Evolutionary conservation across 1,140 invertebrate species (phyloP).

Genomic region (Apis florea): DNA sequence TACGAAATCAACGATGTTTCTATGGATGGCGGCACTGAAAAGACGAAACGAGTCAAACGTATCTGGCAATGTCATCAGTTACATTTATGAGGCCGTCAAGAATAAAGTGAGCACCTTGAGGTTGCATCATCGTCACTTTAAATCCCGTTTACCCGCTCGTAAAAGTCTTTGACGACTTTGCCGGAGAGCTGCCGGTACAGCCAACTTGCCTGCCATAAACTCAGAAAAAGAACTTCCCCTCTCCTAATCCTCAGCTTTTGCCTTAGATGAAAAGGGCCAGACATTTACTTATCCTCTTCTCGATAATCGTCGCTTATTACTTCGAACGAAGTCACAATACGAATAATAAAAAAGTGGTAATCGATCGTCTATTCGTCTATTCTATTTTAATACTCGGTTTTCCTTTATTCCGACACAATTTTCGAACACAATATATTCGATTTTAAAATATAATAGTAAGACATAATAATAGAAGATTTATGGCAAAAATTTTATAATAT

Average conservation of each 20-base stretch:
- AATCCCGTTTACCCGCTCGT: conserved; percentile 81
- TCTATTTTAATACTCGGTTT: background rate
- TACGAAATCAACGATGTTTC: conserved; percentile 53
- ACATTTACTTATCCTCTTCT: conserved; percentile 75
- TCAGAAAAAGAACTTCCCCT: conserved; percentile 70
- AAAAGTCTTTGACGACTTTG: conserved; percentile 81
- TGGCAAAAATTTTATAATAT: too few relatives aligned
- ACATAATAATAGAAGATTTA: too few relatives aligned
- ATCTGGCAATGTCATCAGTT: conserved; percentile 80
- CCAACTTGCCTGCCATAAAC: conserved; percentile 76
- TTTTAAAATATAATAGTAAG: too few relatives aligned
- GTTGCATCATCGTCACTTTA: conserved; percentile 81
- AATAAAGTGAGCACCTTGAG: conserved; percentile 80
- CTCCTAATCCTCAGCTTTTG: background rate
- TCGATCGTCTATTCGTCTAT: background rate
- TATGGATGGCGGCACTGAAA: conserved; percentile 50
- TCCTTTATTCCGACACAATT: background rate
- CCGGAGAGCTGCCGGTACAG: conserved; percentile 69
- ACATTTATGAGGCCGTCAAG: conserved; percentile 80
- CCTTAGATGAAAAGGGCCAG: conserved; percentile 73
- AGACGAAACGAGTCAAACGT: conserved; percentile 71
- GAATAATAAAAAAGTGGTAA: background rate
- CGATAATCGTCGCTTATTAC: conserved; percentile 72
- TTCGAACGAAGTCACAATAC: conserved; percentile 4
- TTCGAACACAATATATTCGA: background rate